Percentiles rank a stretch among this genome's conserved stretches.
Evolutionary conservation across 2,113 vertebrate genomes (phyloP).

Genomic region (Aldabrachelys gigantea): DNA sequence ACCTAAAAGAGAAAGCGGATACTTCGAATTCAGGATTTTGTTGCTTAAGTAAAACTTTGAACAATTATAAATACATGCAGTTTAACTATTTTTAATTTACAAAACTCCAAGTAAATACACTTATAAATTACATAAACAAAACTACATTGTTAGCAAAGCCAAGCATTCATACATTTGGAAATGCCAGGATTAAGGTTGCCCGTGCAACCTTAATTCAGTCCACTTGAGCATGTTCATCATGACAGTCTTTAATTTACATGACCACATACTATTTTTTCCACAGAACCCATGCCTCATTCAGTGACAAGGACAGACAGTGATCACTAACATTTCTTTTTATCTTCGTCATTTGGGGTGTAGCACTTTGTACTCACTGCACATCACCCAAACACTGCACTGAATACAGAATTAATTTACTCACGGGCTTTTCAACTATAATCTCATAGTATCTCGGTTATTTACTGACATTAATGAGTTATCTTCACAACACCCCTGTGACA

Average conservation of each 20-base stretch:
- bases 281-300: neutral
- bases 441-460: neutral
- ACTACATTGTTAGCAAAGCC: accelerated
- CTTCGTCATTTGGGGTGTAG: neutral
- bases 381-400: neutral
- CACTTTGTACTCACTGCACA: neutral
- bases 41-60: constrained; percentile 1
- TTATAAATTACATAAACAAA: neutral
- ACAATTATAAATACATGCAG: neutral
- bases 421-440: neutral
- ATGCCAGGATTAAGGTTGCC: neutral
- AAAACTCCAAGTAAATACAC: neutral
- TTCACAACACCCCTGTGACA: neutral
- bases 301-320: neutral
- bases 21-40: constrained; percentile 23
- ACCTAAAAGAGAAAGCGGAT: neutral
- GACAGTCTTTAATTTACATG: neutral
- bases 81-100: accelerated
- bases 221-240: accelerated
- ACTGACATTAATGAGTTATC: neutral
- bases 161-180: neutral
- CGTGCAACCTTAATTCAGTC: neutral
- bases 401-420: neutral
- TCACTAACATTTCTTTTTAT: neutral
- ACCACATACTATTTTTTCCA: neutral